phyloP scores from a whole-genome alignment of 2,888 invertebrate genomes.

The Eledona agricola region DNA sequence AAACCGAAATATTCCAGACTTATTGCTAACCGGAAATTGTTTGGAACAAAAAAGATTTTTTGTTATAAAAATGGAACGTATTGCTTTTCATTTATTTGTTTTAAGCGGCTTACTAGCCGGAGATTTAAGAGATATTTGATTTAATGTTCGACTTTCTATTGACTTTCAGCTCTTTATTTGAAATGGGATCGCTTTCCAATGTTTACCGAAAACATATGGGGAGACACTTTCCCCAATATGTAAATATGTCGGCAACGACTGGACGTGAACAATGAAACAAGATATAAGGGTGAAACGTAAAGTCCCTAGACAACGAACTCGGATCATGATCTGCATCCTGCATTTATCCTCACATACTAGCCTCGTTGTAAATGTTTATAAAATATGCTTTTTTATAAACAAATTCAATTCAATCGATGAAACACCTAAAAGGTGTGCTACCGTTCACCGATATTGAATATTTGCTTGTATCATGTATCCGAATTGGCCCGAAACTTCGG shows the following conservation, averaged over 20 bases:
- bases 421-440: conserved; percentile 12
- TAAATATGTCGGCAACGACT: conserved; percentile 29
- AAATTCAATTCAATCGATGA: too few relatives aligned
- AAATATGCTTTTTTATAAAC: conserved; percentile 34
- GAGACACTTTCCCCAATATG: conserved; percentile 31
- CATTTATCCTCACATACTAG: too few relatives aligned
- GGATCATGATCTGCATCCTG: conserved; percentile 34
- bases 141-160: too few relatives aligned
- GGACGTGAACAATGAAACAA: conserved; percentile 29
- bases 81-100: too few relatives aligned
- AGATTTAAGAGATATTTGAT: too few relatives aligned
- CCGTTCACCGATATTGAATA: conserved; percentile 46
- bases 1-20: conserved; percentile 37
- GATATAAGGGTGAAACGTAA: conserved; percentile 34
- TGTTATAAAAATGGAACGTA: too few relatives aligned
- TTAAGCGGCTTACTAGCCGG: too few relatives aligned
- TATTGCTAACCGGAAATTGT: conserved; percentile 2
- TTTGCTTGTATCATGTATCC: conserved; percentile 51
- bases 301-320: conserved; percentile 33
- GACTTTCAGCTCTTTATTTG: conserved; percentile 28
- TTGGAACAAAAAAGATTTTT: neutral
- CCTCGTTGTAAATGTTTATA: too few relatives aligned
- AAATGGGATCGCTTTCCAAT: conserved; percentile 29
- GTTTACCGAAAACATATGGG: conserved; percentile 30
- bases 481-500: conserved; percentile 49